Conservation (phyloP, 1,140 invertebrate genomes). For the Ostrea edulis region DNA sequence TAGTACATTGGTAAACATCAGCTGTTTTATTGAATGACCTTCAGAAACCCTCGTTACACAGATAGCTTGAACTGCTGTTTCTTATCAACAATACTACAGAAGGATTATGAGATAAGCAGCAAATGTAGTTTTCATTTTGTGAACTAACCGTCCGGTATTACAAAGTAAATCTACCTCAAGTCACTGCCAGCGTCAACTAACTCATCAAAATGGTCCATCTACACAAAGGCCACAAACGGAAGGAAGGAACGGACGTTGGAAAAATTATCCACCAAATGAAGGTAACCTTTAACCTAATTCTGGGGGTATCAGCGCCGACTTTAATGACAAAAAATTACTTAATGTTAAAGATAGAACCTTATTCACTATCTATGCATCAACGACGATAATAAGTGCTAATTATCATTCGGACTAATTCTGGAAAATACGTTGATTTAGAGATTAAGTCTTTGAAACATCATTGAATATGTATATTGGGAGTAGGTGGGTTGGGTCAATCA, state of each 20-base stretch:
- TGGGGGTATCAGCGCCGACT: too few relatives aligned
- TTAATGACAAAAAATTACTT: too few relatives aligned
- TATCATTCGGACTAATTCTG: too few relatives aligned
- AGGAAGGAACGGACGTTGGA: constrained; percentile 46
- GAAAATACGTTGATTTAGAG: too few relatives aligned
- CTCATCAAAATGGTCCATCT: constrained; percentile 21
- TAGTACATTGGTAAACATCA: neutral
- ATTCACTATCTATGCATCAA: too few relatives aligned
- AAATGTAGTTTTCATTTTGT: neutral
- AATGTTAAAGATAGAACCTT: too few relatives aligned
- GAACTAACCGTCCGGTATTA: neutral
- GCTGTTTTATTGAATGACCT: neutral
- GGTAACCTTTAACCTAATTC: neutral
- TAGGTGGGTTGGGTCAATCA: too few relatives aligned
- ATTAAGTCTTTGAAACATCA: too few relatives aligned
- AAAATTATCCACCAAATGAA: constrained; percentile 48
- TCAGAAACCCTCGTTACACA: neutral
- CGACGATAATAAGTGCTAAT: too few relatives aligned
- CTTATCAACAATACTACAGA: neutral
- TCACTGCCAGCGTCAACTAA: neutral
- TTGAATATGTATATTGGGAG: too few relatives aligned
- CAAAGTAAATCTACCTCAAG: neutral
- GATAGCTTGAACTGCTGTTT: neutral
- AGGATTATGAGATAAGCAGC: neutral
- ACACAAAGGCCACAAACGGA: constrained; percentile 51